These are phyloP conservation scores for Dicycla oo DNA, from an alignment of 2,888 invertebrate genomes.

Conservation along the genomic window DNA sequence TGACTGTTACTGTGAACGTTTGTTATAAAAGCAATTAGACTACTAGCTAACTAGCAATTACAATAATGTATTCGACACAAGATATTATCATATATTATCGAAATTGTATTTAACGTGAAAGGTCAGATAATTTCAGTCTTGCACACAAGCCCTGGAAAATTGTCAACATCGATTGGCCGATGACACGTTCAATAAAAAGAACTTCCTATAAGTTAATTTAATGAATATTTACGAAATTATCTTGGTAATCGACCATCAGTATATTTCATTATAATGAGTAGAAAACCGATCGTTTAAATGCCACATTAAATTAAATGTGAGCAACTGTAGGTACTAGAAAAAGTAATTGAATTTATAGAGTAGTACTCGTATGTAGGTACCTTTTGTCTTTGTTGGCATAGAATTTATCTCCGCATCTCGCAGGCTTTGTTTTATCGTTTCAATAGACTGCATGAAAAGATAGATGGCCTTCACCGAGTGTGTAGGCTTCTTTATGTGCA, in stretches of 20 bases:
- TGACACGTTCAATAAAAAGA: background rate
- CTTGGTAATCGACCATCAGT: background rate
- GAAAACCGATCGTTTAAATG: constrained; percentile 17
- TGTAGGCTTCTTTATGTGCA: constrained; percentile 45
- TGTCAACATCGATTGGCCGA: background rate
- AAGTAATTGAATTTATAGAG: constrained; percentile 64
- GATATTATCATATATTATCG: background rate
- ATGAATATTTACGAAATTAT: constrained; percentile 35
- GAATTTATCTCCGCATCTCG: constrained; percentile 64
- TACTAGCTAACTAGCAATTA: too few species aligned
- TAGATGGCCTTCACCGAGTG: constrained; percentile 51
- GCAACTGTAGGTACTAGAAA: constrained; percentile 49
- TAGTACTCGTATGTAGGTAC: constrained; percentile 17
- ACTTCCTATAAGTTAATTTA: background rate
- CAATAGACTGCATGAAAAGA: constrained; percentile 64
- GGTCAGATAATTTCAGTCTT: background rate
- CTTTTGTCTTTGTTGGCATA: constrained; percentile 45
- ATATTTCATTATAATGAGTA: constrained; percentile 11
- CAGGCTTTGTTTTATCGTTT: constrained; percentile 64
- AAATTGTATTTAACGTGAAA: background rate
- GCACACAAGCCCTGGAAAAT: background rate
- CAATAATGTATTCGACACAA: too few species aligned
- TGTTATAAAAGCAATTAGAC: background rate
- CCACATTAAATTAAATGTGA: constrained; percentile 51
- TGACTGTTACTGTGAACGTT: background rate